Base-by-base conservation (phyloP, 2,888 invertebrate genomes). In the Callinectes sapidus region DNA sequence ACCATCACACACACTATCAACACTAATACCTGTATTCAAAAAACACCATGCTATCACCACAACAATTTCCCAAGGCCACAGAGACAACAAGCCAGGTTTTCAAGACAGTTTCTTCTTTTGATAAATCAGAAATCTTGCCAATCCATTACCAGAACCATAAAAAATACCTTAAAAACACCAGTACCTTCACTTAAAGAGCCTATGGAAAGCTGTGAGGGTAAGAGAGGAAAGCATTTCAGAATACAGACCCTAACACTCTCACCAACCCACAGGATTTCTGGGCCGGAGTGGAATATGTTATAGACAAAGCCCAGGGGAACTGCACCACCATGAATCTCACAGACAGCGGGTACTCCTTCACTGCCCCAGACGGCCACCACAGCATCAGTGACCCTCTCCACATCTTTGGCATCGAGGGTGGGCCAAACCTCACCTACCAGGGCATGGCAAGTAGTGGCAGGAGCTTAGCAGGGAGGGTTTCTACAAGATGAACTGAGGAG, bases 231-330 rank as follows among this genome's bases (percentile, higher is more conserved):
- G n/a, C n/a, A n/a, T n/a, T n/a, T n/a, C n/a, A n/a, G n/a, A n/a
- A n/a, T n/a, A n/a, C 48, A 48, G 10, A 48, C n/a, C 39, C 10
- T 48, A n/a, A 61, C 55, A 61, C 28, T 39, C 55, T 28, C 23
- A 35, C 48, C 32, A 2, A 18, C 6, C 35, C 23, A 54, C 87
- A 92, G 92, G 92, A 92, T 87, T 92, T 71, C 77, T 48, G 32
- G 14, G 35, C 71, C 2, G 92, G 92, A n/a, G 90, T 92, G 0
- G 92, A 92, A 39, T 92, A 90, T 87, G 66, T 92, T 13, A 77
- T 92, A 1, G 87, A 92, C 87, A 92, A 92, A 48, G 14, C 54
- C 71, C 87, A 90, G 14, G 92, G 92, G 0, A 92, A 92, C 87
- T 92, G 92, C 87, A 92, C 92, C 14, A 85, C 92, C 71, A 81